Evolutionary conservation across 35 echinoderm and acorn worm species (phyloP).

Genomic region (Chiridota heheva): DNA sequence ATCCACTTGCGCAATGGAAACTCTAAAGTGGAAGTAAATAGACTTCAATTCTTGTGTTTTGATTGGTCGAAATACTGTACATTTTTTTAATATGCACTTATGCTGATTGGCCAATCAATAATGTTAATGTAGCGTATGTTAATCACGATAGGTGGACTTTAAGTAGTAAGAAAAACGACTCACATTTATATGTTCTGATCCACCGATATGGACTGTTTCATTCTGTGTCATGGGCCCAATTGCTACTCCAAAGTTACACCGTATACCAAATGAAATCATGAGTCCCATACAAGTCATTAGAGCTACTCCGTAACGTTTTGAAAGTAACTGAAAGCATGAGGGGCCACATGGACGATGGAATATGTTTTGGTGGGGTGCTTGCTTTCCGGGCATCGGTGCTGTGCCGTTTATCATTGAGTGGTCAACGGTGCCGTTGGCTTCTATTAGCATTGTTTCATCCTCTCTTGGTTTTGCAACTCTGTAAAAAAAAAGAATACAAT

Average conservation of each 20-base stretch:
- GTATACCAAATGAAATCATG: constrained; percentile 93
- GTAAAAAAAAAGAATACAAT: background rate
- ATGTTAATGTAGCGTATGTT: no score
- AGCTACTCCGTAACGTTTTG: constrained; percentile 85
- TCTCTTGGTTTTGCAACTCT: constrained; percentile 31
- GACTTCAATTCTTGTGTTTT: no score
- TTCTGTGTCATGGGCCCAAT: constrained; percentile 96
- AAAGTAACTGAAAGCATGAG: constrained; percentile 32
- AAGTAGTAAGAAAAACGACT: no score
- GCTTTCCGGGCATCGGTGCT: constrained; percentile 13
- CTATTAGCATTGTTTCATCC: constrained; percentile 50
- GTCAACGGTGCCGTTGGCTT: constrained; percentile 11
- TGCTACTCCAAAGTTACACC: constrained; percentile 94
- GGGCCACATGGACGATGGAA: constrained; percentile 37
- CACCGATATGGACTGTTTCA: constrained; percentile 84
- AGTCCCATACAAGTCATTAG: constrained; percentile 89
- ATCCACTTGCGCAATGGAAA: no score
- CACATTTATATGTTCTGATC: constrained; percentile 81
- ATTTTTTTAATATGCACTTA: no score
- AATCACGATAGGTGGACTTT: no score
- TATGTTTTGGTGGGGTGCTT: constrained; percentile 12
- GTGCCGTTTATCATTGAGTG: constrained; percentile 24
- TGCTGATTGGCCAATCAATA: no score
- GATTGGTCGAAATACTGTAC: no score
- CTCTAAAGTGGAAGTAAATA: no score